A percentile compares a stretch with the other conserved stretches of the same genome.
These are phyloP conservation scores for Trematomus loennbergii DNA, from an alignment of 2,113 vertebrate species.

Conservation along the genomic window DNA sequence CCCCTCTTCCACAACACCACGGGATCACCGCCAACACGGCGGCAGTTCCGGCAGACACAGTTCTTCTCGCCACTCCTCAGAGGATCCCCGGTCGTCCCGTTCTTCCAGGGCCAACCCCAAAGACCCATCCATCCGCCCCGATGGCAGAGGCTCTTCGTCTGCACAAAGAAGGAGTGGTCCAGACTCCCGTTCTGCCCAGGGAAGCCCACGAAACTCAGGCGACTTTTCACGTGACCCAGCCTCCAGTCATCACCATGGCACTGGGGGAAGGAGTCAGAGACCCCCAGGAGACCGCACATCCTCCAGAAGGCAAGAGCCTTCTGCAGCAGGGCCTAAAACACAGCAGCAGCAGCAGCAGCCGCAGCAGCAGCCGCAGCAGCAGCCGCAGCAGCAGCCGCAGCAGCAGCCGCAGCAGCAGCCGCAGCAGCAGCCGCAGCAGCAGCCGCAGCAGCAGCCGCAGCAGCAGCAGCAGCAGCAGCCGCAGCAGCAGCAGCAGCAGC, in stretches of 20 bases:
- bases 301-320: constrained; percentile 82
- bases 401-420: constrained; percentile 70
- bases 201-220: constrained; percentile 85
- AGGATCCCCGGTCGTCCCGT: constrained; percentile 89
- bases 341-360: constrained; percentile 65
- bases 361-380: constrained; percentile 79
- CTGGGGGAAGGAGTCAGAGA: constrained; percentile 88
- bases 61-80: constrained; percentile 88
- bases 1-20: constrained; percentile 84
- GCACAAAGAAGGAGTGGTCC: constrained; percentile 86
- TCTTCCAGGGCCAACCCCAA: constrained; percentile 90
- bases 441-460: constrained; percentile 65
- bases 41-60: constrained; percentile 90
- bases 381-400: constrained; percentile 72
- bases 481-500: constrained; percentile 67
- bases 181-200: constrained; percentile 83
- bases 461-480: constrained; percentile 71
- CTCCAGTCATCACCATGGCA: constrained; percentile 85
- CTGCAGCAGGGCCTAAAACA: constrained; percentile 74
- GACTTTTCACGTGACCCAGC: constrained; percentile 88
- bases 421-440: constrained; percentile 73
- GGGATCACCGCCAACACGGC: constrained; percentile 92
- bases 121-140: constrained; percentile 87
- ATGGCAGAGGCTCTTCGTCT: constrained; percentile 84
- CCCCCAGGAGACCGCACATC: constrained; percentile 76